Percentiles rank a stretch among this genome's conserved stretches.
phyloP scores from a whole-genome alignment of 2,113 vertebrate genomes.

The Dromiciops gliroides region DNA sequence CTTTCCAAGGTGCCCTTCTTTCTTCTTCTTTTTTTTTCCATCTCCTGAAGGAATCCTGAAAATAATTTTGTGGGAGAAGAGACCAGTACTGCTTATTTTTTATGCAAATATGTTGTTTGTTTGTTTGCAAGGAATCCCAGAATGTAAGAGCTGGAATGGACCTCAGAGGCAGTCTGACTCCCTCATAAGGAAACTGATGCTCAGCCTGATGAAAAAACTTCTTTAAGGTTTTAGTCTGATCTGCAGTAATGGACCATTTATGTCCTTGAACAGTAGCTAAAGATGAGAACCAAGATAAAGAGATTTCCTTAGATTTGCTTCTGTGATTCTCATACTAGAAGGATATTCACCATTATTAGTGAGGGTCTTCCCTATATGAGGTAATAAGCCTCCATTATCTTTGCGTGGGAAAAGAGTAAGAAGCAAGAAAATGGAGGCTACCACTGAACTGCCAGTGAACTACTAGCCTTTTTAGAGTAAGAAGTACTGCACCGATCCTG shows the following conservation, averaged over 20 bases:
- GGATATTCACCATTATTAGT: not conserved
- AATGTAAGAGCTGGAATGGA: not conserved
- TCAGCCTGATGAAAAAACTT: not conserved
- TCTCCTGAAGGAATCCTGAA: not conserved
- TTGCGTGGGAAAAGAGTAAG: not conserved
- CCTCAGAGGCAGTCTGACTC: not conserved
- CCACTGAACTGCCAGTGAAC: too few species aligned
- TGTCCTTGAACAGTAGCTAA: not conserved
- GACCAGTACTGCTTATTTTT: not conserved
- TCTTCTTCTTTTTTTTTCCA: conserved; percentile 28
- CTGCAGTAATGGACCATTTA: not conserved
- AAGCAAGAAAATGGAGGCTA: not conserved
- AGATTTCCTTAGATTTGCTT: not conserved
- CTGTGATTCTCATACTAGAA: not conserved
- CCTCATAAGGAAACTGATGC: not conserved
- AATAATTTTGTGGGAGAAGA: not conserved
- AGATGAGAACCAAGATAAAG: not conserved
- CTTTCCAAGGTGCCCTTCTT: not conserved
- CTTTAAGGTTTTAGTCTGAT: not conserved
- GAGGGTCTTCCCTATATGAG: not conserved
- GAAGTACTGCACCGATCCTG: not conserved
- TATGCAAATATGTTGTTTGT: not conserved
- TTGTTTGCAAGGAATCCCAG: conserved; percentile 16
- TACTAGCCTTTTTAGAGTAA: too few species aligned
- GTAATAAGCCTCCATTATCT: not conserved